phyloP scores from a whole-genome alignment of 1,140 invertebrate species.

The Aphelenchoides besseyi region DNA sequence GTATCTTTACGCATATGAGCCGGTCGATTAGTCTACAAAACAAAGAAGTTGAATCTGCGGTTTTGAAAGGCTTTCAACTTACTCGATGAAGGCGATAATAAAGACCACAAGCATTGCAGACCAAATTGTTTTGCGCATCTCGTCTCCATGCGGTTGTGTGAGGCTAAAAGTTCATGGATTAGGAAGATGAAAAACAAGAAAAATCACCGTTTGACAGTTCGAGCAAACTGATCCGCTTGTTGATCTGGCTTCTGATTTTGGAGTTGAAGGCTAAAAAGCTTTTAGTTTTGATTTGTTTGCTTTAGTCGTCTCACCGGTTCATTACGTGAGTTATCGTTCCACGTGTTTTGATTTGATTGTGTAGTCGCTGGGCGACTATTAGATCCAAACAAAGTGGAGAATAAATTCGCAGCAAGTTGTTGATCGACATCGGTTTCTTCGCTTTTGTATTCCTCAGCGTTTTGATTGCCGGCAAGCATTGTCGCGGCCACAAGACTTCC shows the following conservation, averaged over 20 bases:
- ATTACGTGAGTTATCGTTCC: neutral
- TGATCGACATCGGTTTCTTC: neutral
- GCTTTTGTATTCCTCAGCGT: neutral
- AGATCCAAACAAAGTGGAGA: neutral
- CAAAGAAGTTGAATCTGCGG: conserved; percentile 3
- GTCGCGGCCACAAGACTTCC: neutral
- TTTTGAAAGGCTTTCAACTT: neutral
- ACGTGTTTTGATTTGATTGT: neutral
- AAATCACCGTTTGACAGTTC: conserved; percentile 60
- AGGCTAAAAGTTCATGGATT: no score
- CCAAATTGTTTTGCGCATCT: conserved; percentile 48
- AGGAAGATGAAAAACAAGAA: no score
- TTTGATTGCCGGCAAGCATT: neutral
- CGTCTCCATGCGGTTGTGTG: conserved; percentile 61
- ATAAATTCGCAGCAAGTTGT: neutral
- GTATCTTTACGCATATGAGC: conserved; percentile 60
- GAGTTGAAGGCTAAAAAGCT: neutral
- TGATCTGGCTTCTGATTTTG: neutral
- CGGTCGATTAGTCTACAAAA: conserved; percentile 58
- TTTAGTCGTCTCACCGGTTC: neutral
- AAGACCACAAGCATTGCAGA: conserved; percentile 61
- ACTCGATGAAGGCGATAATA: conserved; percentile 60
- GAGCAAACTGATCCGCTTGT: conserved; percentile 4
- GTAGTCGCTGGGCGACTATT: neutral
- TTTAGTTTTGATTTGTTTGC: neutral